These are phyloP conservation scores for Margaritifera margaritifera DNA, from an alignment of 2,888 invertebrate species.

Conservation along the genomic window DNA sequence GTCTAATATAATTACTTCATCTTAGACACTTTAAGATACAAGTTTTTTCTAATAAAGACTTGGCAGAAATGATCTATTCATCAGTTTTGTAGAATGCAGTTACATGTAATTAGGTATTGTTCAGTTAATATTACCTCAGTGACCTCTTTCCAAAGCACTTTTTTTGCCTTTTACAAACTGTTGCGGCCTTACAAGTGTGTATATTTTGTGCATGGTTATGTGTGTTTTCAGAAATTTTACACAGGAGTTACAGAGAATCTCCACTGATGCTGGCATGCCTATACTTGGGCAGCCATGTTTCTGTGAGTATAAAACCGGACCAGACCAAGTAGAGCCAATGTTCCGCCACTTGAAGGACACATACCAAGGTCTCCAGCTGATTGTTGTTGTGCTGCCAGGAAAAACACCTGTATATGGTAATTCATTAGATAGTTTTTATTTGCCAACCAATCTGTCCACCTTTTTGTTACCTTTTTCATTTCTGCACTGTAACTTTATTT, in stretches of 20 bases:
- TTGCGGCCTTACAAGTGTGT: neutral
- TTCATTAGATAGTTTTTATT: too few species aligned
- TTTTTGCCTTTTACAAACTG: neutral
- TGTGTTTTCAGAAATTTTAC: conserved; percentile 86
- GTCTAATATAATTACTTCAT: too few species aligned
- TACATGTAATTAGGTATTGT: conserved; percentile 6
- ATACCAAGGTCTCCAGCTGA: conserved; percentile 94
- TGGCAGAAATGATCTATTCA: neutral
- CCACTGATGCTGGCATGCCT: conserved; percentile 99
- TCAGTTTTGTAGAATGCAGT: neutral
- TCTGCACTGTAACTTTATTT: too few species aligned
- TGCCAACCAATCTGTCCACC: too few species aligned
- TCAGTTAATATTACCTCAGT: neutral
- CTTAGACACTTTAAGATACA: neutral
- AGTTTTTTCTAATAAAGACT: neutral
- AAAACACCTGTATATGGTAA: conserved; percentile 99
- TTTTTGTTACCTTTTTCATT: too few species aligned
- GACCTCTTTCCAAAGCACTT: neutral
- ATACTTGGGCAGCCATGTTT: conserved; percentile 96
- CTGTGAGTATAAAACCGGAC: conserved; percentile 99
- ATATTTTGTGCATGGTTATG: too few species aligned
- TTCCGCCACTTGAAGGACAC: conserved; percentile 98
- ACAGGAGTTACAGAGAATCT: conserved; percentile 97
- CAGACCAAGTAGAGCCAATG: conserved; percentile 99
- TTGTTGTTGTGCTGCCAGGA: conserved; percentile 97